Base-by-base conservation (phyloP, 2,888 invertebrate species). In the Tetragnatha montana region DNA sequence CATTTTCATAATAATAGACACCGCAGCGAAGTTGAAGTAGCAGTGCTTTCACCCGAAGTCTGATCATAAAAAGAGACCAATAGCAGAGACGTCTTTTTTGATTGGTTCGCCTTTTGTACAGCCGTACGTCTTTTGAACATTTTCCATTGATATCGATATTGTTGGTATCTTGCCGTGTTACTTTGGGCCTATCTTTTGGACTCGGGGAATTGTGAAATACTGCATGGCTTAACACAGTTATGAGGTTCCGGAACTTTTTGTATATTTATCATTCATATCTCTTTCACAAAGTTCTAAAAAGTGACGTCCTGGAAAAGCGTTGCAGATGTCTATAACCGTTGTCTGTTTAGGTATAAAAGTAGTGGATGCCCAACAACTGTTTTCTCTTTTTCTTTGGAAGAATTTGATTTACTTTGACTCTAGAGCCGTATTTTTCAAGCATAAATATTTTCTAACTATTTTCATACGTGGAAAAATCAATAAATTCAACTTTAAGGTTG, bases 31-130 rank as follows among this genome's bases (percentile, higher is more conserved):
- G 60, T 8, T 21, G 51, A 78, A 76, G 76, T 49, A 17, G 10
- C 19, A 22, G 78, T 51, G 21, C 78, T 79, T 60, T 79, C 21
- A 79, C 60, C 60, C 60, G 14, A 8, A 8, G 76, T 49, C 76
- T 35, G 35, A 74, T 35, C 74, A 22, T 35, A 35, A 35, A 35
- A 35, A 35, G 35, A 74, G 76, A 49, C 17, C n/a, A 50, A 76
- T 50, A 17, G 22, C 35, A 74, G 60, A 60, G 22, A 10, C 74
- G 6, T 8, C 50, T 71, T 12, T n/a, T 12, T 10, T 17, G 71
- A 71, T 21, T 19, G 71, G 71, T 6, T 71, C 19, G 60, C 10
- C 60, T 60, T 17, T 60, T 60, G 17, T 60, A 60, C 60, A 17
- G 60, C 60, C 60, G 60, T 17, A 8, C 14, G 14, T 10, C 60